Evolutionary conservation across 1,140 invertebrate species (phyloP), one percentile per base, ranked within the genome.

Genomic region (Ceratoteleas bidentatus): DNA sequence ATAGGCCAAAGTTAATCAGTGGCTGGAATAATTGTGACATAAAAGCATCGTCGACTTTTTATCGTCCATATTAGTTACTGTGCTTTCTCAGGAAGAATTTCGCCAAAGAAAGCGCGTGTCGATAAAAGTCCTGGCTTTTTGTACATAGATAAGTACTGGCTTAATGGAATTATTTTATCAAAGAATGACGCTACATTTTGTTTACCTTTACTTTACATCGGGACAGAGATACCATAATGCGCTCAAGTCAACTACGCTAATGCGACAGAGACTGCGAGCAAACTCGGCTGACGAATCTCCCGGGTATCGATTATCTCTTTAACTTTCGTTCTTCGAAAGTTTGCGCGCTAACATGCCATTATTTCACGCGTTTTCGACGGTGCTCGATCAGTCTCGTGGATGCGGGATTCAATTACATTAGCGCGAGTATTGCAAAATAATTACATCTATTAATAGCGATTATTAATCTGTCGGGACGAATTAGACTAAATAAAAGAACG

Each of bases 191-290:
- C 52, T 73, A 76, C 56, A 62, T 72, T 76, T 76, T 81, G 72
- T 81, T 81, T 81, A 68, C 72, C 15, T 81, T 81, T 57, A 81
- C 79, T 81, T 81, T 72, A 72, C 73, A 76, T 72, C 79, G 53
- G 50, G 62, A 72, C 34, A 76, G 6, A 61, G 56, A 76, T 76
- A 76, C 73, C 61, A 56, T 72, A 76, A 72, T 65, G 72, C 54
- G 66, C 54, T 81, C 72, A 70, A 81, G 78, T 75, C 65, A 70
- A 58, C 57, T 58, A 58, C 66, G 65, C 53, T 81, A 81, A 81
- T 75, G 78, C 72, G 66, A 76, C 60, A 56, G 61, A 72, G 49
- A 72, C 66, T 81, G 61, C 54, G 43, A 76, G 62, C 47, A 72
- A 76, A 81, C 78, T 76, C 24, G 53, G 4, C 36, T 62, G 73